phyloP scores from a whole-genome alignment of 2,797 vertebrate genomes.

The Tokudaia muenninki region DNA sequence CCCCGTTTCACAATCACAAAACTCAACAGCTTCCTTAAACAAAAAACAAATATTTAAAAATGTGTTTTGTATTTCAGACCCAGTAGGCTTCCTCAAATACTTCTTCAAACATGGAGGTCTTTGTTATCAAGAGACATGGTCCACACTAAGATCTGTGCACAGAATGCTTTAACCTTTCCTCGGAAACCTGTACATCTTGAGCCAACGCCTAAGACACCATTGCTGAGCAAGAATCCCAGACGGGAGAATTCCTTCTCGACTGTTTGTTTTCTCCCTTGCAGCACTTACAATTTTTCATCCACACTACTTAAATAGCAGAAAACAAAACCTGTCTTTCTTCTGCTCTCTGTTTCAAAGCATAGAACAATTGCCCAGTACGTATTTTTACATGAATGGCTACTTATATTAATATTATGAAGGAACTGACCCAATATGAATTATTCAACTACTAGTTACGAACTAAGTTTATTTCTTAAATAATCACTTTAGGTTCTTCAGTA shows the following conservation, averaged over 20 bases:
- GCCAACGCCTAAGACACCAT: neutral
- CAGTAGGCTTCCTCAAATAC: neutral
- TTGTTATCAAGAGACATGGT: neutral
- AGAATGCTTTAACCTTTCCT: neutral
- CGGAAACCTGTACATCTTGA: neutral
- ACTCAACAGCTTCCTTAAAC: neutral
- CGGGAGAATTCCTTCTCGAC: neutral
- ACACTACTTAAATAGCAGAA: neutral
- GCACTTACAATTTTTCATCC: neutral
- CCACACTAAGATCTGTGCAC: neutral
- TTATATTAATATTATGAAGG: neutral
- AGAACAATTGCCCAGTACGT: too few species aligned
- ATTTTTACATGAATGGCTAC: neutral
- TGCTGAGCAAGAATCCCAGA: neutral
- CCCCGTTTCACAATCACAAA: too few species aligned
- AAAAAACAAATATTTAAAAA: neutral
- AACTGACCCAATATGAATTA: too few species aligned
- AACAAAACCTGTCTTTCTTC: neutral
- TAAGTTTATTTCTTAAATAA: neutral
- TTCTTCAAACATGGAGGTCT: neutral
- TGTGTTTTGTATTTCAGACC: neutral
- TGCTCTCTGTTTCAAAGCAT: neutral
- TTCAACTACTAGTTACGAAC: neutral
- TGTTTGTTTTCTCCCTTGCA: neutral
- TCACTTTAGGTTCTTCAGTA: neutral